Conservation (phyloP, 2,113 vertebrate genomes). For the Syngnathoides biaculeatus region DNA sequence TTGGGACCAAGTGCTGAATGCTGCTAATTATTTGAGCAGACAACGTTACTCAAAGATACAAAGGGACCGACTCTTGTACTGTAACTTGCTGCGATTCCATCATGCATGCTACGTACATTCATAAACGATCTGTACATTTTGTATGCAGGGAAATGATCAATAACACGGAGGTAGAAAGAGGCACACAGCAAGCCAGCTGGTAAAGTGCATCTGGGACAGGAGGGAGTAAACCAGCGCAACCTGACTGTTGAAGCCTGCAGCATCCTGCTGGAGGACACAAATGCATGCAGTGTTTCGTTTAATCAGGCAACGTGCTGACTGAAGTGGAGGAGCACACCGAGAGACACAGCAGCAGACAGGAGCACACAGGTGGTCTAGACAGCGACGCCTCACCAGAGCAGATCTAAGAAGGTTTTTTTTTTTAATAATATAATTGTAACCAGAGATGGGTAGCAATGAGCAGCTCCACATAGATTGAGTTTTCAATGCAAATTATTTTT, state of each 20-base stretch:
- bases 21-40: constrained; percentile 66
- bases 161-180: constrained; percentile 1
- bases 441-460: background rate
- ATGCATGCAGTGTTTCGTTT: constrained; percentile 46
- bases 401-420: constrained; percentile 29
- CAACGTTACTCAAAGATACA: constrained; percentile 41
- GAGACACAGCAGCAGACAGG: constrained; percentile 55
- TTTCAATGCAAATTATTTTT: no score
- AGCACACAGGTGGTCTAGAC: constrained; percentile 62
- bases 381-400: constrained; percentile 35
- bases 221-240: constrained; percentile 21
- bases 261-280: constrained; percentile 54
- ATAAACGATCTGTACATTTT: constrained; percentile 13
- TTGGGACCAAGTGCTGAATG: constrained; percentile 15
- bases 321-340: constrained; percentile 44
- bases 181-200: constrained; percentile 50
- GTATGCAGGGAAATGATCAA: constrained; percentile 8
- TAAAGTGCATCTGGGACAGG: constrained; percentile 36
- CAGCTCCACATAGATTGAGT: no score
- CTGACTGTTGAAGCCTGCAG: constrained; percentile 45
- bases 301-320: constrained; percentile 52
- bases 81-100: constrained; percentile 17
- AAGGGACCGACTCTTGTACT: constrained; percentile 31
- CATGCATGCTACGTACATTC: constrained; percentile 7
- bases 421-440: background rate